These are phyloP conservation scores for Melipona beecheii DNA, from an alignment of 2,888 invertebrate genomes.

Conservation along the genomic window DNA sequence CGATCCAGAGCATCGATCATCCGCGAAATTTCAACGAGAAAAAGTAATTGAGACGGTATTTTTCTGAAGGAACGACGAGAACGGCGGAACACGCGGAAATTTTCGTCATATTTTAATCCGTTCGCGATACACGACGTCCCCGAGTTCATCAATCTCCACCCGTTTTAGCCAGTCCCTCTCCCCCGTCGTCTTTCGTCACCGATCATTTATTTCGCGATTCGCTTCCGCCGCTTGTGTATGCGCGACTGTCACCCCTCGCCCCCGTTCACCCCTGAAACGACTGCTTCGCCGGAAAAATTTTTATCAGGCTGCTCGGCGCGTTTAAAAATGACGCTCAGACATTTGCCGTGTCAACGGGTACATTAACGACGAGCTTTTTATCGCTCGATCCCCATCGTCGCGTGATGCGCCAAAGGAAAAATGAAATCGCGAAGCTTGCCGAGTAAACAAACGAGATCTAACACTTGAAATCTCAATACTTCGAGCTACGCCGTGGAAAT, in stretches of 20 bases:
- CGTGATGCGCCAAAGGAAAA: background rate
- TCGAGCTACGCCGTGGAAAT: background rate
- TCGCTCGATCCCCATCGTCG: background rate
- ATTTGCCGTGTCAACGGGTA: constrained; percentile 24
- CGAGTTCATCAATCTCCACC: constrained; percentile 75
- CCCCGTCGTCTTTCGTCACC: constrained; percentile 55
- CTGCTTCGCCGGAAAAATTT: constrained; percentile 29
- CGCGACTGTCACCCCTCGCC: constrained; percentile 9
- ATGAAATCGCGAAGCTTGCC: background rate
- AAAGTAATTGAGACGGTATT: constrained; percentile 5
- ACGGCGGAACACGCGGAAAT: constrained; percentile 46
- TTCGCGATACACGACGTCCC: constrained; percentile 67
- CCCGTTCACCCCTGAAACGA: background rate
- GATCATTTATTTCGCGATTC: constrained; percentile 68
- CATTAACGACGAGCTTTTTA: constrained; percentile 9
- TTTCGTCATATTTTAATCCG: constrained; percentile 73
- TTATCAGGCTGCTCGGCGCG: constrained; percentile 5
- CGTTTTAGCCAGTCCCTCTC: constrained; percentile 26
- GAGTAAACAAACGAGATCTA: background rate
- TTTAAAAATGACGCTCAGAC: constrained; percentile 14
- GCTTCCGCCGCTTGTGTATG: constrained; percentile 38
- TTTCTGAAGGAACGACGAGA: background rate
- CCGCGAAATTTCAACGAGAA: background rate
- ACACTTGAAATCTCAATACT: background rate
- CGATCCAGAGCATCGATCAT: background rate